Evolutionary conservation across 2,113 vertebrate species (phyloP).

Genomic region (Tragelaphus imberbis): DNA sequence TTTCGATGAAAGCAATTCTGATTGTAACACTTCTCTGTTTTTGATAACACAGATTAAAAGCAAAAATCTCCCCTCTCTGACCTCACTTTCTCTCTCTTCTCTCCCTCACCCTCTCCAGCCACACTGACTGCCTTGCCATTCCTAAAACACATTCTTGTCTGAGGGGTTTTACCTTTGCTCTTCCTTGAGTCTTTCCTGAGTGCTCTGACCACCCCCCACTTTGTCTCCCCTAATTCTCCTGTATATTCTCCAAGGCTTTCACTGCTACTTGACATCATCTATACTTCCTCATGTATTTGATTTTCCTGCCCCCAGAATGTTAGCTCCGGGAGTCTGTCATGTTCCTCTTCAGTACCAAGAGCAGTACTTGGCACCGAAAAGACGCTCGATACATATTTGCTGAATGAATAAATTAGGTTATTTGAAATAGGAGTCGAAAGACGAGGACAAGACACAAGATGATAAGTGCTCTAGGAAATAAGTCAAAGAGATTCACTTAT

Average conservation of each 20-base stretch:
- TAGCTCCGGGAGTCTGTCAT: not conserved
- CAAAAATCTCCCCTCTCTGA: not conserved
- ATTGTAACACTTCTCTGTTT: not conserved
- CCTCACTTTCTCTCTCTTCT: not conserved
- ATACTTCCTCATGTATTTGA: not conserved
- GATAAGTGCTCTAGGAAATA: not conserved
- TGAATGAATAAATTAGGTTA: constrained; percentile 33
- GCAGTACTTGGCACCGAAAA: not conserved
- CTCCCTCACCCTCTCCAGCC: not conserved
- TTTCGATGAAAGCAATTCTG: not conserved
- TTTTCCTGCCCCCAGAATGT: not conserved
- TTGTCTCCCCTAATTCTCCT: not conserved
- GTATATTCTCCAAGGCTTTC: not conserved
- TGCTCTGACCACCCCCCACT: not conserved
- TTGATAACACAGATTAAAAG: not conserved
- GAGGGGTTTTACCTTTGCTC: not conserved
- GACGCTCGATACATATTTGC: not conserved
- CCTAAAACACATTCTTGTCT: not conserved
- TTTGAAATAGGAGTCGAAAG: not conserved
- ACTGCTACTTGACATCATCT: not conserved
- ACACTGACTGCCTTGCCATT: not conserved
- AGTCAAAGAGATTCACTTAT: not conserved
- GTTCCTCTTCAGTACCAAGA: not conserved
- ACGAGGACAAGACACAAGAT: not conserved
- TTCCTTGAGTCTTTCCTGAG: not conserved